phyloP scores from a whole-genome alignment of 92 coral and sea anemone species.

The Palythoa heliodiscus region DNA sequence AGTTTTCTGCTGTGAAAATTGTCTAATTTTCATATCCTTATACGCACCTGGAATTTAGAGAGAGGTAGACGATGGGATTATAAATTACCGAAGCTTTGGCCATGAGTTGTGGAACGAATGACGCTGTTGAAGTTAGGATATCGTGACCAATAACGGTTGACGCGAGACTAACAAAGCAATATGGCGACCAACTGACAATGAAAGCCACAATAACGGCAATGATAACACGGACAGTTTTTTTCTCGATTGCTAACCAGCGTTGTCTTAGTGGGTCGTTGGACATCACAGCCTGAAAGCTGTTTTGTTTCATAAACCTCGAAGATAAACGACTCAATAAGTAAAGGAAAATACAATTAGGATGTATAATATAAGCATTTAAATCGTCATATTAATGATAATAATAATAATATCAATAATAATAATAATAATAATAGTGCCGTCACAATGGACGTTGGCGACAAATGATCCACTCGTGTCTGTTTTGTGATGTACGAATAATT shows the following conservation, averaged over 20 bases:
- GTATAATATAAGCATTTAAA: no score
- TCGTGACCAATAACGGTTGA: background rate
- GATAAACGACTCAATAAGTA: background rate
- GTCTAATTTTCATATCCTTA: no score
- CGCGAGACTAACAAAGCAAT: conserved; percentile 25
- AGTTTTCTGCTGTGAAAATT: no score
- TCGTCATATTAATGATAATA: no score
- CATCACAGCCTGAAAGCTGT: background rate
- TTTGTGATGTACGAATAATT: no score
- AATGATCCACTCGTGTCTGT: no score
- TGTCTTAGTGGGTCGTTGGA: conserved; percentile 8
- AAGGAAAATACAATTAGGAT: no score
- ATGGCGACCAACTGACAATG: conserved; percentile 21
- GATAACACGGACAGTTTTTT: conserved; percentile 13
- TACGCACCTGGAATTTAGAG: conserved; percentile 13
- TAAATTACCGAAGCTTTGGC: conserved; percentile 27
- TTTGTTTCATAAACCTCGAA: background rate
- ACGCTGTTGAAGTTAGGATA: background rate
- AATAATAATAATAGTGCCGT: no score
- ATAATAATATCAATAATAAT: no score
- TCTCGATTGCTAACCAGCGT: conserved; percentile 2
- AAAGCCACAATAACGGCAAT: background rate
- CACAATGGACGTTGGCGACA: no score
- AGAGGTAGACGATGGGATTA: conserved; percentile 23
- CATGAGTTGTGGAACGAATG: conserved; percentile 20